Percentiles rank a stretch among this genome's conserved stretches.
Conservation (phyloP, 1,140 invertebrate genomes). For the Anastatus disparis region DNA sequence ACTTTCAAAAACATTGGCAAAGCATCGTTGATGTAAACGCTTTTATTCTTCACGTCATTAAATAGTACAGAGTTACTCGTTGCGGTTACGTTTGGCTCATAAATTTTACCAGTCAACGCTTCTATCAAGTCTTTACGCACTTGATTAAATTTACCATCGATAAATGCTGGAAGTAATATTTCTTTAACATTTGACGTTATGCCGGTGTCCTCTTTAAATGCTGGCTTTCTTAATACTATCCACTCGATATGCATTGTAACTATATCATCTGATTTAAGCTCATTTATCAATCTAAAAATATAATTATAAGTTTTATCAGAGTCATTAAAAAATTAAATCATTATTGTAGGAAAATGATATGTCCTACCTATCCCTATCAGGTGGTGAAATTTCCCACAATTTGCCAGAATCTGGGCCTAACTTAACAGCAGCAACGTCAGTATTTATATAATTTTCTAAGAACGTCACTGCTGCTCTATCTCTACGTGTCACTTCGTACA, state of each 20-base stretch:
- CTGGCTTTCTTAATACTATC: slow-evolving; percentile 78
- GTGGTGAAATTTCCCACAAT: slow-evolving; percentile 93
- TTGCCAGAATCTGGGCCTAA: slow-evolving; percentile 87
- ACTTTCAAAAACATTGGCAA: slow-evolving; percentile 93
- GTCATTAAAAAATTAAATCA: slow-evolving; percentile 24
- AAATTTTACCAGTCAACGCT: slow-evolving; percentile 66
- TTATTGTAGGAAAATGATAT: slow-evolving; percentile 31
- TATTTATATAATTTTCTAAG: slow-evolving; percentile 85
- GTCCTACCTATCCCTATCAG: slow-evolving; percentile 75
- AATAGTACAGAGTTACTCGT: slow-evolving; percentile 11
- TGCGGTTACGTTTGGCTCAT: slow-evolving; percentile 1
- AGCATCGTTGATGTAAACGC: slow-evolving; percentile 54
- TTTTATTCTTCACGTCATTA: neutral
- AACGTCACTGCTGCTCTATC: slow-evolving; percentile 80
- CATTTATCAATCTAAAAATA: slow-evolving; percentile 51
- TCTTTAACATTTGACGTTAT: slow-evolving; percentile 71
- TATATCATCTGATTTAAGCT: slow-evolving; percentile 55
- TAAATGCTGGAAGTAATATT: slow-evolving; percentile 62
- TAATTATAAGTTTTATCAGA: slow-evolving; percentile 13
- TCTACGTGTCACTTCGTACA: slow-evolving; percentile 63
- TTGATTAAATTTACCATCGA: slow-evolving; percentile 68
- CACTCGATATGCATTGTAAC: slow-evolving; percentile 80
- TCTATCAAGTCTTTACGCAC: slow-evolving; percentile 69
- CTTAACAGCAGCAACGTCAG: slow-evolving; percentile 84
- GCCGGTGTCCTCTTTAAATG: slow-evolving; percentile 75